Percentiles rank a stretch among this genome's conserved stretches.
Conservation (phyloP, 1,140 invertebrate genomes). For the Hestina assimilis region DNA sequence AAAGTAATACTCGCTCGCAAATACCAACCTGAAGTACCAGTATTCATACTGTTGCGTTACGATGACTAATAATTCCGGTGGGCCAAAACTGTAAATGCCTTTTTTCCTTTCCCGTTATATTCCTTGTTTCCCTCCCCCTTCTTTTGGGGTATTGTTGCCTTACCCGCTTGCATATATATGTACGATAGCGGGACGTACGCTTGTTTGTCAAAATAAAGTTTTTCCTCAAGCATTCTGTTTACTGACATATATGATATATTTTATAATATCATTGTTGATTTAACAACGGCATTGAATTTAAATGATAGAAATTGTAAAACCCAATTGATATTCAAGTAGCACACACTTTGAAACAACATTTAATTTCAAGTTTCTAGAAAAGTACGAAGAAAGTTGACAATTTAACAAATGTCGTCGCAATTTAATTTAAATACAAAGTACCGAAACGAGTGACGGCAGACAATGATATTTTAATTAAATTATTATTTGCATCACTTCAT, state of each 20-base stretch:
- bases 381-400: conserved; percentile 17
- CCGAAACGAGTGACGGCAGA: conserved; percentile 10
- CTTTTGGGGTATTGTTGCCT: too few species aligned
- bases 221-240: too few species aligned
- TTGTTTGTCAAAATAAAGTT: too few species aligned
- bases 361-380: conserved; percentile 14
- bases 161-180: too few species aligned
- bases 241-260: background rate
- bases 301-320: conserved; percentile 24
- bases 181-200: too few species aligned
- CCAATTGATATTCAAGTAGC: conserved; percentile 28
- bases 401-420: conserved; percentile 13
- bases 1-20: too few species aligned
- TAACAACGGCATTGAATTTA: conserved; percentile 24
- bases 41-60: too few species aligned
- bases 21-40: too few species aligned
- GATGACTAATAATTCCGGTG: too few species aligned
- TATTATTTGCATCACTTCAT: conserved; percentile 23
- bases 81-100: too few species aligned
- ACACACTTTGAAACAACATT: conserved; percentile 7
- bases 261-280: background rate
- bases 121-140: too few species aligned
- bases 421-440: conserved; percentile 21
- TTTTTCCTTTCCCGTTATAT: too few species aligned
- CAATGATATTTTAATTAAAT: conserved; percentile 22